These are phyloP conservation scores for Misgurnus anguillicaudatus DNA, from an alignment of 2,113 vertebrate genomes.

Conservation along the genomic window DNA sequence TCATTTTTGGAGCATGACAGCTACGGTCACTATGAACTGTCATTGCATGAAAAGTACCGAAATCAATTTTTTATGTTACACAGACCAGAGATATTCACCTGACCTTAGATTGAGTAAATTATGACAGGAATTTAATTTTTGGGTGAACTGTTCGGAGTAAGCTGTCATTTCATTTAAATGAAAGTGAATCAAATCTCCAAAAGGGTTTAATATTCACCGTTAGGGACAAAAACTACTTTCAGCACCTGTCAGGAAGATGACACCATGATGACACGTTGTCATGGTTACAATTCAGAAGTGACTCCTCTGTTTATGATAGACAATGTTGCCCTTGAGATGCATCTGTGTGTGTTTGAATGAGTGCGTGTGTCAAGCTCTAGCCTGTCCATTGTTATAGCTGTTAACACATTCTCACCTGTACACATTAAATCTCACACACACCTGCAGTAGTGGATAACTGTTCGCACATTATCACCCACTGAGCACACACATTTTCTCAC, in stretches of 20 bases:
- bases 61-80: too few relatives aligned
- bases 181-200: background rate
- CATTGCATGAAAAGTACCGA: too few relatives aligned
- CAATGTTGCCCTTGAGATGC: conserved; percentile 26
- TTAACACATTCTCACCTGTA: conserved; percentile 45
- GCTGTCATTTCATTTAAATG: too few relatives aligned
- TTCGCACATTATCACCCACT: conserved; percentile 30
- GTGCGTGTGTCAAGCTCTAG: conserved; percentile 25
- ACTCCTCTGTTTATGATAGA: conserved; percentile 14
- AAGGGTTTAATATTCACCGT: background rate
- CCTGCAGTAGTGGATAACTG: conserved; percentile 16
- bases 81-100: too few relatives aligned
- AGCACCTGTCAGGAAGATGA: conserved; percentile 25
- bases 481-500: conserved; percentile 18
- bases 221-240: conserved; percentile 27
- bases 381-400: conserved; percentile 39
- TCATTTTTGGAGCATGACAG: too few relatives aligned
- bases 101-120: too few relatives aligned
- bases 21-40: too few relatives aligned
- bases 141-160: too few relatives aligned
- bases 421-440: conserved; percentile 31
- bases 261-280: conserved; percentile 50
- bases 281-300: conserved; percentile 50
- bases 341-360: background rate
- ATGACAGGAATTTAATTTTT: too few relatives aligned